Percentiles rank a stretch among this genome's conserved stretches.
Conservation (phyloP, 2,888 invertebrate genomes). For the Lasioglossum villosulum region DNA sequence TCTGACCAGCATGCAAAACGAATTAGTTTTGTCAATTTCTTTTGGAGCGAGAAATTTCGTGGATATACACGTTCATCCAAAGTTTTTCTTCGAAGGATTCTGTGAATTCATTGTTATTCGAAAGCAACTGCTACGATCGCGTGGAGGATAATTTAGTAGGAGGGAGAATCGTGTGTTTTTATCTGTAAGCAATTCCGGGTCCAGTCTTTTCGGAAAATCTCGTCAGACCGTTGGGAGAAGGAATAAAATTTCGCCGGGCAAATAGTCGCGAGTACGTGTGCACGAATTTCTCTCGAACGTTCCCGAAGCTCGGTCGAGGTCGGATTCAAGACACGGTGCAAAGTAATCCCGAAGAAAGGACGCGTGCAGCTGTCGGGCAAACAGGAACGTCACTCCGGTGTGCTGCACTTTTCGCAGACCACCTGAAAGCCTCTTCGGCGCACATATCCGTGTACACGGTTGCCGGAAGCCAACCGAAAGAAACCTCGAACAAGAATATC, state of each 20-base stretch:
- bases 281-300: conserved; percentile 18
- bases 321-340: conserved; percentile 26
- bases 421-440: conserved; percentile 28
- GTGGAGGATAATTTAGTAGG: background rate
- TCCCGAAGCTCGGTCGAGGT: conserved; percentile 1
- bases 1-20: background rate
- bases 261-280: conserved; percentile 14
- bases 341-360: conserved; percentile 45
- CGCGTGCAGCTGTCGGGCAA: conserved; percentile 38
- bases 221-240: background rate
- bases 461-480: conserved; percentile 35
- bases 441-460: conserved; percentile 22
- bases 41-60: too few species aligned
- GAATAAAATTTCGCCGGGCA: conserved; percentile 10
- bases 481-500: conserved; percentile 50
- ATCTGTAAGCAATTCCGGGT: conserved; percentile 6
- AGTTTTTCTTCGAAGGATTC: too few species aligned
- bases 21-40: too few species aligned
- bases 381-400: conserved; percentile 33
- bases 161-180: background rate
- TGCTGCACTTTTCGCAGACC: conserved; percentile 52
- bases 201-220: conserved; percentile 5
- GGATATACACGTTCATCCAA: too few species aligned
- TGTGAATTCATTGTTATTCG: background rate
- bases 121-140: background rate